These are phyloP conservation scores for Drosophila nannoptera DNA, from an alignment of 1,140 invertebrate species.

Conservation along the genomic window DNA sequence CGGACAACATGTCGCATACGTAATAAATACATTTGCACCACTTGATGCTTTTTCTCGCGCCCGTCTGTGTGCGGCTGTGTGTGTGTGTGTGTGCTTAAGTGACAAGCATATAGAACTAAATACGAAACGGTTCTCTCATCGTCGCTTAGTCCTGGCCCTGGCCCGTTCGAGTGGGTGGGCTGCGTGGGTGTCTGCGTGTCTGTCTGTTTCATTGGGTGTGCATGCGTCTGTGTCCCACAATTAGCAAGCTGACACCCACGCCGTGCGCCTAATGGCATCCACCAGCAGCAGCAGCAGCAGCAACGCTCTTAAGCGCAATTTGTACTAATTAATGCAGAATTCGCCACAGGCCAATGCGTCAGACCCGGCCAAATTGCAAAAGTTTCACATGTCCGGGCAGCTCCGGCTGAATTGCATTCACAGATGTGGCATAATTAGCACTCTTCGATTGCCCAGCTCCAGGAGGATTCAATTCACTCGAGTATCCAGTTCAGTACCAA, in stretches of 20 bases:
- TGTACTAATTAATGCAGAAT: conserved; percentile 66
- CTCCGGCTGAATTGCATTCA: too few species aligned
- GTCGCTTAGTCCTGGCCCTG: conserved; percentile 21
- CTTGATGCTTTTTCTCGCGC: conserved; percentile 8
- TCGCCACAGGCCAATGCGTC: conserved; percentile 21
- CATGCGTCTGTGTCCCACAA: conserved; percentile 39
- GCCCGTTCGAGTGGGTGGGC: conserved; percentile 30
- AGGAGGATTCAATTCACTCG: neutral
- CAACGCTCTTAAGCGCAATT: conserved; percentile 62
- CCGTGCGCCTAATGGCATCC: conserved; percentile 40
- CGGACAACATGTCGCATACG: conserved; percentile 60
- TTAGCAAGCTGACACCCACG: conserved; percentile 46
- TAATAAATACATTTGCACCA: conserved; percentile 56
- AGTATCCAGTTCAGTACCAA: conserved; percentile 19
- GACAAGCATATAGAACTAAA: conserved; percentile 66
- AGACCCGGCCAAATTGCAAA: neutral
- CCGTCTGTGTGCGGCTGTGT: conserved; percentile 17
- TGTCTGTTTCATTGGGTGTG: conserved; percentile 15
- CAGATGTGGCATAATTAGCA: too few species aligned
- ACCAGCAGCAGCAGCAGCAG: conserved; percentile 20
- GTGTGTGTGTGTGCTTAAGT: conserved; percentile 40
- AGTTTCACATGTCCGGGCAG: neutral
- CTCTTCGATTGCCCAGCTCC: neutral
- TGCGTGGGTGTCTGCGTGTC: neutral
- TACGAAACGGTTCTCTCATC: conserved; percentile 31